Conservation (phyloP, 2,888 invertebrate species). For the Drosophila putrida region DNA sequence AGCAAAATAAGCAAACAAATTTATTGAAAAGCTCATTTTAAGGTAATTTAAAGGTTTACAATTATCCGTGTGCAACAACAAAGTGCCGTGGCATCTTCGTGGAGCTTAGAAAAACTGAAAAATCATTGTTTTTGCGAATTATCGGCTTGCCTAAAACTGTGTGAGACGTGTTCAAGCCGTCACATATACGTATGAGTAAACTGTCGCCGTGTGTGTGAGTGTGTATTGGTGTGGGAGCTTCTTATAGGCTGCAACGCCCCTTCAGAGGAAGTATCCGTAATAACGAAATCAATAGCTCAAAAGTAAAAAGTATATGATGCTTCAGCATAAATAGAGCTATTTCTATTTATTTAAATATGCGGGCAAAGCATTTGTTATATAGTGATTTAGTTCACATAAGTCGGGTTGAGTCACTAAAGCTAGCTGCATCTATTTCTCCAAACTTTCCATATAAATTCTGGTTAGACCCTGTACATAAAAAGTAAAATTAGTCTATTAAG, state of each 20-base stretch:
- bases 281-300: slow-evolving; percentile 35
- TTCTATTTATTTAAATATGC: not conserved
- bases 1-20: slow-evolving; percentile 51
- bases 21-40: slow-evolving; percentile 45
- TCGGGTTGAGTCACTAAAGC: not conserved
- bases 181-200: slow-evolving; percentile 40
- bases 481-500: not conserved
- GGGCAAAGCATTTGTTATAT: not conserved
- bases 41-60: slow-evolving; percentile 41
- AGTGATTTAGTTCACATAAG: not conserved
- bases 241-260: slow-evolving; percentile 49
- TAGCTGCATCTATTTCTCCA: not conserved
- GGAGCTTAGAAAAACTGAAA: not conserved
- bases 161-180: slow-evolving; percentile 62
- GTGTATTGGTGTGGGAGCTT: slow-evolving; percentile 17
- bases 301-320: slow-evolving; percentile 3
- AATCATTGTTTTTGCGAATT: not conserved
- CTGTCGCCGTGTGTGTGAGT: slow-evolving; percentile 9
- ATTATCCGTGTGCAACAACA: not conserved
- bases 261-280: slow-evolving; percentile 26
- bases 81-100: not conserved
- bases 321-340: not conserved
- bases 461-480: not conserved
- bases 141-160: slow-evolving; percentile 28
- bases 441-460: not conserved